These are phyloP conservation scores for Mallotus villosus DNA, from an alignment of 2,797 vertebrate genomes.

Conservation along the genomic window DNA sequence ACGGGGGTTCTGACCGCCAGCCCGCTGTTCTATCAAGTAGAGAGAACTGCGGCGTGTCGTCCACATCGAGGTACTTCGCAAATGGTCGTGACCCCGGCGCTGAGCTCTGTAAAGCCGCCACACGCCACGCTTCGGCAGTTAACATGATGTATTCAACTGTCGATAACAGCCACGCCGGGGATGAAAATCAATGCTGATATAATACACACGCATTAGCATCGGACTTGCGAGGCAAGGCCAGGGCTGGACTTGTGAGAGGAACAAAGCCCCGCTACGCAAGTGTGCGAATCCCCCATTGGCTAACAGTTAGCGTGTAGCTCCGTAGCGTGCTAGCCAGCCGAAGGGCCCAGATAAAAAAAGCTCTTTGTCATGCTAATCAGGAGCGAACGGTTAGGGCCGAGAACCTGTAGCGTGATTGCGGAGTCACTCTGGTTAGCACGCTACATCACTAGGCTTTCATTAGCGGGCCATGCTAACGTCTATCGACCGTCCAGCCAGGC, in stretches of 20 bases:
- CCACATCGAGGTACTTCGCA: not conserved
- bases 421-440: not conserved
- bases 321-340: not conserved
- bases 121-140: constrained; percentile 55
- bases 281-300: too few species aligned
- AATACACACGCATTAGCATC: constrained; percentile 62
- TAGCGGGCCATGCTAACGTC: constrained; percentile 50
- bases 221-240: constrained; percentile 25
- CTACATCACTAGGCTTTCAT: constrained; percentile 43
- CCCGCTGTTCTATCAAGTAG: too few species aligned
- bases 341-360: not conserved
- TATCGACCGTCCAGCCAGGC: constrained; percentile 52
- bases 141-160: constrained; percentile 68
- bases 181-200: constrained; percentile 69
- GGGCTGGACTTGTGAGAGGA: not conserved
- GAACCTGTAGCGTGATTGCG: not conserved
- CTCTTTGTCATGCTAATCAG: not conserved
- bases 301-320: not conserved
- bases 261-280: not conserved
- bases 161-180: constrained; percentile 47
- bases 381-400: not conserved
- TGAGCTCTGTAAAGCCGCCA: constrained; percentile 48
- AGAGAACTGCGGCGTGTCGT: not conserved
- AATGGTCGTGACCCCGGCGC: too few species aligned
- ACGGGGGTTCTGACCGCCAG: not conserved